Evolutionary conservation across 2,797 vertebrate species (phyloP), one percentile per base, ranked within the genome.

Genomic region (Platyrinchus mystaceus): DNA sequence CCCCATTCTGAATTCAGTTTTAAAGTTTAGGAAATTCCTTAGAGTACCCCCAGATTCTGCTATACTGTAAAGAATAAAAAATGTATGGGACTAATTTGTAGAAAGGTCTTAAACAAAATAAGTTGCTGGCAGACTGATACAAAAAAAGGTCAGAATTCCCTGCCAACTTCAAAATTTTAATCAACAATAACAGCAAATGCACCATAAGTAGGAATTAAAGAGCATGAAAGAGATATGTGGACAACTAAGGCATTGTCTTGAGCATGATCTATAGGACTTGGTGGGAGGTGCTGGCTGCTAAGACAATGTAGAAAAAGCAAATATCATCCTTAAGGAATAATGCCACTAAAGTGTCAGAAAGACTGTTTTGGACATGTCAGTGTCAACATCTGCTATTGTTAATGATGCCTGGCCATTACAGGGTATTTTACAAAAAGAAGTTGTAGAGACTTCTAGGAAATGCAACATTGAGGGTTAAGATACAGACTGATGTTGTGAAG

Each of bases 41-140:
- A 47, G 36, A 95, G 30, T 70, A 87, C 13, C 26, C 2, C 7
- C 43, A 94, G 69, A 69, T 63, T 43, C 13, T 86, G 7, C 58
- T 87, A 19, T 21, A 68, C 24, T 73, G 23, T 43, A 55, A 92
- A 36, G 94, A 6, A 39, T 56, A 87, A 87, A 97, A 95, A 88
- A 94, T 39, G n/a, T 67, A n/a, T 92, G 58, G 52, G 90, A 84
- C 67, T 93, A 90, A 94, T 69, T 91, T 55, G 36, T 84, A 95
- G 59, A 95, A 94, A 96, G 50, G 37, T 96, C 71, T 96, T 95
- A 84, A 94, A 96, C 95, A 93, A 95, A 84, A 56, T 26, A 94
- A 70, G 7, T 70, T 94, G 96, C 79, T 87, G 9, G 62, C 43
- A 95, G 62, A 83, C 44, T 93, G 68, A 92, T 70, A 58, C 22